These are phyloP conservation scores for Heliconius eleuchia DNA, from an alignment of 1,140 invertebrate species.

Conservation along the genomic window DNA sequence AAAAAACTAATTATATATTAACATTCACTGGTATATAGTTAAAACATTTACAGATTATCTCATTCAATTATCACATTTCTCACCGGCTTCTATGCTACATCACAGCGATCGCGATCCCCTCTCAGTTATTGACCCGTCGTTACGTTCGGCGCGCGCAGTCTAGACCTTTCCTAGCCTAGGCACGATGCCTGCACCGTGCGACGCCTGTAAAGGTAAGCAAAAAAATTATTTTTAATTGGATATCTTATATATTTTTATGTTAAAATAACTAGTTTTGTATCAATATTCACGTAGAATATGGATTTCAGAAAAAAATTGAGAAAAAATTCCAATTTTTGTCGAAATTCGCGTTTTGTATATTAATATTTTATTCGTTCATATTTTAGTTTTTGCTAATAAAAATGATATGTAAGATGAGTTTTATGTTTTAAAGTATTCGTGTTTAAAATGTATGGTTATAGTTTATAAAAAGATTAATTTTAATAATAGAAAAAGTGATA, in stretches of 20 bases:
- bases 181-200: slow-evolving; percentile 72
- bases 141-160: slow-evolving; percentile 49
- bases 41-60: slow-evolving; percentile 22
- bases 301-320: not conserved
- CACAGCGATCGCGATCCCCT: slow-evolving; percentile 28
- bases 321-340: not conserved
- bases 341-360: not conserved
- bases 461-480: not conserved
- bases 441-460: not conserved
- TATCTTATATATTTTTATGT: not conserved
- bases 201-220: slow-evolving; percentile 70
- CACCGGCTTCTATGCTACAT: slow-evolving; percentile 23
- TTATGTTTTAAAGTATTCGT: not conserved
- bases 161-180: slow-evolving; percentile 53
- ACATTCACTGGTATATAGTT: not conserved
- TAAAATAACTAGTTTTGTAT: not conserved
- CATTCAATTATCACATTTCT: slow-evolving; percentile 21
- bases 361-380: not conserved
- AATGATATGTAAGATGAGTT: not conserved
- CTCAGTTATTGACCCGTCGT: slow-evolving; percentile 75
- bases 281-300: not conserved
- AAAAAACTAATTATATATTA: no score
- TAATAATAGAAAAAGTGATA: not conserved
- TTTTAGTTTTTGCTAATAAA: not conserved
- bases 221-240: not conserved